phyloP scores from a whole-genome alignment of 2,888 invertebrate species.

The Erannis defoliaria region DNA sequence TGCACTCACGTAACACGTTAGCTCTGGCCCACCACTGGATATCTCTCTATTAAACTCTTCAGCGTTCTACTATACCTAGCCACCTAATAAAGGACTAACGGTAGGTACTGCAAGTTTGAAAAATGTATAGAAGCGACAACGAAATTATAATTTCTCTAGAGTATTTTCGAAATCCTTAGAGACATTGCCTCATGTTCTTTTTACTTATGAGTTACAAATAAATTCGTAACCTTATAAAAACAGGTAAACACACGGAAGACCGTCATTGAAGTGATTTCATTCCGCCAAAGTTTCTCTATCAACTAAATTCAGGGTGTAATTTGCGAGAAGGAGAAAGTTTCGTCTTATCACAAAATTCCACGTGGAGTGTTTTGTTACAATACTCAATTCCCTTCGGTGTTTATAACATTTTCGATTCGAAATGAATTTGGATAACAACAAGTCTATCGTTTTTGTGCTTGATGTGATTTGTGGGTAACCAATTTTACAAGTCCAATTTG shows the following conservation, averaged over 20 bases:
- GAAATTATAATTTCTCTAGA: conserved; percentile 44
- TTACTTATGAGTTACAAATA: conserved; percentile 50
- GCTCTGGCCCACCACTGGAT: conserved; percentile 67
- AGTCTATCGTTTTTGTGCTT: conserved; percentile 21
- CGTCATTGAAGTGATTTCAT: conserved; percentile 79
- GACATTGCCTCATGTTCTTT: conserved; percentile 31
- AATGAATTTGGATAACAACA: conserved; percentile 48
- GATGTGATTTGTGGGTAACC: not conserved
- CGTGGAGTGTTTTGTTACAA: conserved; percentile 82
- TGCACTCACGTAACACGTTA: conserved; percentile 66
- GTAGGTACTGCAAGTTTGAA: not conserved
- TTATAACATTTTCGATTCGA: conserved; percentile 46
- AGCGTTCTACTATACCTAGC: conserved; percentile 42
- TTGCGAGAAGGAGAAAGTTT: conserved; percentile 81
- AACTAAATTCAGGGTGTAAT: conserved; percentile 82
- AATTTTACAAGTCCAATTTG: no score
- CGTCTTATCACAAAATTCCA: conserved; percentile 83
- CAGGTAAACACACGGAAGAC: conserved; percentile 55
- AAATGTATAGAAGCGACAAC: not conserved
- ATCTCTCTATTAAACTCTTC: conserved; percentile 63
- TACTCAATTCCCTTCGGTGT: conserved; percentile 73
- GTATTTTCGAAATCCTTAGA: conserved; percentile 4
- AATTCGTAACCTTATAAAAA: conserved; percentile 66
- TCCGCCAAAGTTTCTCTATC: conserved; percentile 82
- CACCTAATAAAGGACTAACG: conserved; percentile 40